Evolutionary conservation across 92 coral and sea anemone genomes (phyloP), one percentile per base, ranked within the genome.

Genomic region (Epizoanthus scotinus): DNA sequence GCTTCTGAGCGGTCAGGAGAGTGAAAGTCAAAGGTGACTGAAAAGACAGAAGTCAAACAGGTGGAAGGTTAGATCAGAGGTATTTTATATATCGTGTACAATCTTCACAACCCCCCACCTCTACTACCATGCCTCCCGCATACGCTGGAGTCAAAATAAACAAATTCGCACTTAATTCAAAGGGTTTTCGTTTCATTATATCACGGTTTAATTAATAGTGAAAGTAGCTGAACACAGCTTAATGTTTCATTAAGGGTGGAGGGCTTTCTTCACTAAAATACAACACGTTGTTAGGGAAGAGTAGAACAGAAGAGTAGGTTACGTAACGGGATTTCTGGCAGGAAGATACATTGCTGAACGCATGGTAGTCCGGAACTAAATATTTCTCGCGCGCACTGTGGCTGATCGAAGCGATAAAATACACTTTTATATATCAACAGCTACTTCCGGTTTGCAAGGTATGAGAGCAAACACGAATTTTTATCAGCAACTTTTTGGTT

Each of bases 161-260:
- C 91, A 88, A 84, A 88, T 88, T 88, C 85, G 81, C 91, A 88
- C 88, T 79, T 84, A 85, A 88, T 88, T 88, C 70, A 79, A 79
- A 29, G 81, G 78, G 81, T 81, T 79, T 40, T 52, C 72, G 85
- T 79, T 71, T 78, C 83, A 65, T 26, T 71, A 70, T 84, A 86
- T 88, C 88, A 84, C 59, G 82, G 71, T 75, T 75, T 59, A 79
- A 78, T 79, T 59, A 73, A 71, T 84, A 70, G 78, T 70, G 60
- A 79, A 71, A 83, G 73, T 78, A 40, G 82, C 65, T 44, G 61
- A 31, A 50, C 20, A 73, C 38, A 55, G 22, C 49, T 10, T 73
- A 20, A 28, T 29, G 2, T 29, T 47, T 47, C 52, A 47, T 47
- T 44, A 44, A 47, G 52, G 15, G 52, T 47, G 40, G 19, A 27